Conservation (phyloP, 2,113 vertebrate genomes). For the Phylloscopus whistleri region DNA sequence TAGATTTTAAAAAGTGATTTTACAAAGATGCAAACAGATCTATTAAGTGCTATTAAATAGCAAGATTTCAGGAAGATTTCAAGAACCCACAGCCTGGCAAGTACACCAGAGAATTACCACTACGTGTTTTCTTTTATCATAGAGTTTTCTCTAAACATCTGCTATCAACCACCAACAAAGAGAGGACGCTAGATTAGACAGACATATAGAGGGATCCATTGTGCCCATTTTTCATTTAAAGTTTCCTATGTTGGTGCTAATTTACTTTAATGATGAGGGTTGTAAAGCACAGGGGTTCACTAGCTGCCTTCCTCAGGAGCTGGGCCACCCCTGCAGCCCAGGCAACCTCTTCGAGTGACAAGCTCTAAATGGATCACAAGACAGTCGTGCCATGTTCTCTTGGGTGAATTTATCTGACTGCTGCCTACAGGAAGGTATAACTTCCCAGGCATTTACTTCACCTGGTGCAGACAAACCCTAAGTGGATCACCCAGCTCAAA, state of each 20-base stretch:
- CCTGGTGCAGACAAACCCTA: not conserved
- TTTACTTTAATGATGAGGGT: not conserved
- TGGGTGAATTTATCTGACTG: not conserved
- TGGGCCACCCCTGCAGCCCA: not conserved
- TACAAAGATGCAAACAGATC: not conserved
- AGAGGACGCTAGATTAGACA: not conserved
- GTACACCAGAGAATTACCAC: not conserved
- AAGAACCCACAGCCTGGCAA: not conserved
- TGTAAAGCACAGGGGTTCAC: not conserved
- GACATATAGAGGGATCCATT: not conserved
- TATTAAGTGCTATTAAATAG: not conserved
- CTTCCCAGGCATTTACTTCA: not conserved
- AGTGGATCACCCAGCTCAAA: not conserved
- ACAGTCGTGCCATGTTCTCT: not conserved
- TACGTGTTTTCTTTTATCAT: not conserved
- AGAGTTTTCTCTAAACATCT: not conserved
- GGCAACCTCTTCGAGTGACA: not conserved
- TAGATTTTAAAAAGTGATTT: not conserved
- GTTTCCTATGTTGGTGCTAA: not conserved
- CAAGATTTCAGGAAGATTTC: conserved; percentile 16
- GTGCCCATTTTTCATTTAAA: not conserved
- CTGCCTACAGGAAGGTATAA: not conserved
- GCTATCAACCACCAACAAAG: not conserved
- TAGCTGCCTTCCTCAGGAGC: not conserved
- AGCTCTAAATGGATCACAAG: not conserved